A percentile compares a stretch with the other conserved stretches of the same genome.
phyloP scores from a whole-genome alignment of 2,113 vertebrate genomes.

The Scopus umbretta region DNA sequence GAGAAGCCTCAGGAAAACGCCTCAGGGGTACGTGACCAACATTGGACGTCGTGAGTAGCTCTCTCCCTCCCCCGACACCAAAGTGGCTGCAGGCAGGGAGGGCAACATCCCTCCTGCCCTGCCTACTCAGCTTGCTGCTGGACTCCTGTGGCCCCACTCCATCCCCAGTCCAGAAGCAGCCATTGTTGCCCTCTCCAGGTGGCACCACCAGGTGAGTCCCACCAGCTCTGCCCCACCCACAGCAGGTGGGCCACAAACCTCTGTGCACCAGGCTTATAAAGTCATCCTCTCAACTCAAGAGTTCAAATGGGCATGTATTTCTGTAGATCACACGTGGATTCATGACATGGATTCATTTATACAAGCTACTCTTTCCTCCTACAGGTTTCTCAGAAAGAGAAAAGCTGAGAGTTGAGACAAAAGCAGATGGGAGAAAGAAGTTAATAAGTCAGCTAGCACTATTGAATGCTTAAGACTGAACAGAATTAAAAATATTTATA shows the following conservation, averaged over 20 bases:
- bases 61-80: fast-evolving
- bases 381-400: neutral
- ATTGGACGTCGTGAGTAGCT: fast-evolving
- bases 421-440: neutral
- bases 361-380: neutral
- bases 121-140: neutral
- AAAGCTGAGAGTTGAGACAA: neutral
- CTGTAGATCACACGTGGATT: neutral
- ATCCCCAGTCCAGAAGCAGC: too few relatives aligned
- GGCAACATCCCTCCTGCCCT: neutral
- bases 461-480: neutral
- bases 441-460: neutral
- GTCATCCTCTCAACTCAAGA: neutral
- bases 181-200: too few relatives aligned
- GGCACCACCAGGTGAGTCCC: neutral
- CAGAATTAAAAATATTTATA: neutral
- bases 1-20: neutral
- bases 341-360: fast-evolving
- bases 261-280: fast-evolving
- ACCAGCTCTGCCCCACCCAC: neutral
- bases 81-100: neutral
- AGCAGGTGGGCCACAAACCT: fast-evolving
- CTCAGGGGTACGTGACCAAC: fast-evolving
- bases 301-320: fast-evolving
- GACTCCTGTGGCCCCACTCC: neutral